Percentiles rank a stretch among this genome's conserved stretches.
phyloP scores from a whole-genome alignment of 2,888 invertebrate genomes.

The Acanthosoma haemorrhoidale region DNA sequence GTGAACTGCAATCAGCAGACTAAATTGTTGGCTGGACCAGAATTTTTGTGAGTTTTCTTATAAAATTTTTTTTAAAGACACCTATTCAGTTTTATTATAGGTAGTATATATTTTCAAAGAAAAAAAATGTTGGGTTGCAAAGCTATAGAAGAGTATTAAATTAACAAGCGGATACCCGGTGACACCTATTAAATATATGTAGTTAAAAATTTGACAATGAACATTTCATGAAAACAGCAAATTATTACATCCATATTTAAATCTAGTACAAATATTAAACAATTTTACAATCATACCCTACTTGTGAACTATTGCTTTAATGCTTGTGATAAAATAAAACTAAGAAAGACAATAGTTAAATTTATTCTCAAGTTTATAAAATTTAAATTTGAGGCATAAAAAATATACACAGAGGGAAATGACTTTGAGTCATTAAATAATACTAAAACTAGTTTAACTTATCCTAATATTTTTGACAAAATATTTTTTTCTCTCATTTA shows the following conservation, averaged over 20 bases:
- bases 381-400: slow-evolving; percentile 32
- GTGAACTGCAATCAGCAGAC: slow-evolving; percentile 9
- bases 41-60: background rate
- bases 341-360: slow-evolving; percentile 28
- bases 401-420: slow-evolving; percentile 35
- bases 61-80: background rate
- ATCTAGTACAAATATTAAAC: slow-evolving; percentile 16
- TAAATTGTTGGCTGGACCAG: slow-evolving; percentile 3
- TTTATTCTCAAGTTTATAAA: slow-evolving; percentile 25
- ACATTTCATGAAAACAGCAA: background rate
- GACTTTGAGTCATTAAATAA: slow-evolving; percentile 31
- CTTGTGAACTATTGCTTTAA: slow-evolving; percentile 25
- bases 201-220: background rate
- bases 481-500: slow-evolving; percentile 34
- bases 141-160: slow-evolving; percentile 2
- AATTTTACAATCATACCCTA: slow-evolving; percentile 22
- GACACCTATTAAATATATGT: slow-evolving; percentile 6
- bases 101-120: too few relatives aligned
- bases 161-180: background rate
- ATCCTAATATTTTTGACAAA: slow-evolving; percentile 30
- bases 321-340: slow-evolving; percentile 23
- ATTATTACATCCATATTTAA: slow-evolving; percentile 19
- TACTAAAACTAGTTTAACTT: slow-evolving; percentile 31
- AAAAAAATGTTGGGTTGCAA: background rate
- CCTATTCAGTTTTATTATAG: background rate